Percentiles rank a stretch among this genome's conserved stretches.
Conservation (phyloP, 2,888 invertebrate genomes). For the Nomada ruficornis region DNA sequence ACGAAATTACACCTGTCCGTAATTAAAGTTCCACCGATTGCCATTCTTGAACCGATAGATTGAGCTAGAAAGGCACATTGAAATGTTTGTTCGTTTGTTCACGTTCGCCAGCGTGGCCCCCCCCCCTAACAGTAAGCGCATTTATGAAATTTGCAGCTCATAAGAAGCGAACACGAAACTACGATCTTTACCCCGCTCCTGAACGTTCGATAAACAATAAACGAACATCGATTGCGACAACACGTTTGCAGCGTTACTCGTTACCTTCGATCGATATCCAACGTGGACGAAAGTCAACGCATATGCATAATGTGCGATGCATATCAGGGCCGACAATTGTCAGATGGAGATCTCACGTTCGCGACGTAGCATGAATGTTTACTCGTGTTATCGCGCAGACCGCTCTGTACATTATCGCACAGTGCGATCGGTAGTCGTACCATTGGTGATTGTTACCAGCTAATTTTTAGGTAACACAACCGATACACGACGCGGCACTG, state of each 20-base stretch:
- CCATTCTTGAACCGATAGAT: too few species aligned
- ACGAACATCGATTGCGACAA: neutral
- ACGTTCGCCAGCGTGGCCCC: too few species aligned
- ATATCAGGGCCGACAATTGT: constrained; percentile 20
- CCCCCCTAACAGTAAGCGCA: neutral
- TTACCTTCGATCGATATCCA: constrained; percentile 21
- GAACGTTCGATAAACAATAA: constrained; percentile 1
- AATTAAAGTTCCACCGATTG: too few species aligned
- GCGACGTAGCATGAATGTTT: constrained; percentile 32
- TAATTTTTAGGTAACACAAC: constrained; percentile 57
- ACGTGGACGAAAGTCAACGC: neutral
- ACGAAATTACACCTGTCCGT: too few species aligned
- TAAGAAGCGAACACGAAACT: constrained; percentile 7
- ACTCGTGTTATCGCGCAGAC: constrained; percentile 36
- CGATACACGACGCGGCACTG: constrained; percentile 25
- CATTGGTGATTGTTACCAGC: constrained; percentile 60
- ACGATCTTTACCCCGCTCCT: neutral
- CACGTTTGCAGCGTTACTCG: constrained; percentile 38
- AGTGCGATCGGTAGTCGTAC: constrained; percentile 36
- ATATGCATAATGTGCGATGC: neutral
- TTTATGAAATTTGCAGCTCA: constrained; percentile 8
- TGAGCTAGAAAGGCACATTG: too few species aligned
- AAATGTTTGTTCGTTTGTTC: too few species aligned
- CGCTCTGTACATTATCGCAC: constrained; percentile 40
- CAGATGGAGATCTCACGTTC: constrained; percentile 32